Base-by-base conservation (phyloP, 2,797 vertebrate genomes). In the Crenuchus spilurus region DNA sequence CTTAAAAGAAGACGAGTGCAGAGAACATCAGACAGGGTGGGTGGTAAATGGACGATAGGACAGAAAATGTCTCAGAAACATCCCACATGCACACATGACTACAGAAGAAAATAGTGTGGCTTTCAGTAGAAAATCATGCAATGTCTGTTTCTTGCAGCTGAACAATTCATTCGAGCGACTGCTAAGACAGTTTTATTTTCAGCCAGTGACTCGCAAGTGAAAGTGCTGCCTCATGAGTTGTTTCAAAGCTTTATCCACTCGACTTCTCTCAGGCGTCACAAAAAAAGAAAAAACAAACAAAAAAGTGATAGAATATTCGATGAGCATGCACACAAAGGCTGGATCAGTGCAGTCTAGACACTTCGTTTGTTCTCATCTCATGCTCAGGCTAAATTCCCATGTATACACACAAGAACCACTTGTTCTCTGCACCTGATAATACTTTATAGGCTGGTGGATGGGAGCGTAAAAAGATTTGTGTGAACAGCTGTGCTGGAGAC, bases 401-500 rank as follows among this genome's bases (percentile, higher is more conserved):
- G 16, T 22, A 66, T 49, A 70, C 49, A 60, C 71, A 55, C 26
- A 82, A 66, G 35, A 76, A 69, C 54, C 35, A 44, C 68, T 67
- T 74, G 42, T 74, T 64, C 58, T 37, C 80, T 83, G 84, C 86
- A 91, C 88, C 88, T 91, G 86, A 91, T 84, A 83, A 80, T 80
- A 57, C 86, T 90, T 88, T 88, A 89, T 85, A 89, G 85, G 83
- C 80, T 66, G 79, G 75, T 79, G 66, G 75, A 66, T 75, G 67
- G 76, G 66, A 83, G 84, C 83, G 79, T 60, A 48, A 83, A 77
- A 81, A 84, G 75, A 84, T 90, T 89, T 91, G 90, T 91, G 85
- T 93, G 88, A 89, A 91, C 90, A 92, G 90, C 90, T 92, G 90
- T 87, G 82, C 48, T 78, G 62, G 74, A 81, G 83, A 57, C 58